Conservation (phyloP, 2,888 invertebrate genomes). For the Polydesmus complanatus region DNA sequence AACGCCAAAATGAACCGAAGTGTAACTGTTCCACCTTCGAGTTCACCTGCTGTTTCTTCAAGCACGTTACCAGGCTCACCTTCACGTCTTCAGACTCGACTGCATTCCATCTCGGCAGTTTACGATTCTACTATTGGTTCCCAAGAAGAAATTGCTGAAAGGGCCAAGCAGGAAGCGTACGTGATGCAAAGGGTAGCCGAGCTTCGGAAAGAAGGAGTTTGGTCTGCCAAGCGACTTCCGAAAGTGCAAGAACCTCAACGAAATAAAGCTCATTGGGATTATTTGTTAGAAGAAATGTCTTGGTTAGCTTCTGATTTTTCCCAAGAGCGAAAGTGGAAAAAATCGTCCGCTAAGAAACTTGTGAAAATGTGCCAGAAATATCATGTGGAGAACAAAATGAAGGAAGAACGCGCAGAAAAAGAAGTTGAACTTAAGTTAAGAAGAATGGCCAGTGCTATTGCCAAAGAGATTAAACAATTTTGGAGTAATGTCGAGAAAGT, state of each 20-base stretch:
- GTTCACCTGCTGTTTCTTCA: slow-evolving; percentile 4
- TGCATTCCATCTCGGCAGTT: slow-evolving; percentile 27
- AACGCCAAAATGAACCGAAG: not conserved
- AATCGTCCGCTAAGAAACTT: slow-evolving; percentile 84
- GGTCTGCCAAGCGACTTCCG: slow-evolving; percentile 82
- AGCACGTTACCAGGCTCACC: slow-evolving; percentile 21
- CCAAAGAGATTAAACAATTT: slow-evolving; percentile 84
- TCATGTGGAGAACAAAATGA: slow-evolving; percentile 68
- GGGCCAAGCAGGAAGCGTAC: slow-evolving; percentile 83
- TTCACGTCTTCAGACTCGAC: slow-evolving; percentile 18
- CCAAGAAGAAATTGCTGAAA: slow-evolving; percentile 66
- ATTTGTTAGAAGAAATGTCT: slow-evolving; percentile 93
- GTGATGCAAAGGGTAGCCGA: slow-evolving; percentile 85
- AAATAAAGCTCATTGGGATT: slow-evolving; percentile 95
- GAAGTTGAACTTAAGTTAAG: slow-evolving; percentile 74
- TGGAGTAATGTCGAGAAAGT: slow-evolving; percentile 95
- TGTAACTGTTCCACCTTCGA: not conserved
- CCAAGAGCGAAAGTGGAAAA: slow-evolving; percentile 96
- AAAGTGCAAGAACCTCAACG: slow-evolving; percentile 81
- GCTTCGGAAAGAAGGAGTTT: slow-evolving; percentile 83
- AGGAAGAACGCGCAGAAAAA: slow-evolving; percentile 78
- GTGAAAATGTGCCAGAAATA: slow-evolving; percentile 73
- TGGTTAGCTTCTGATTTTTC: slow-evolving; percentile 97
- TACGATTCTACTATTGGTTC: slow-evolving; percentile 32
- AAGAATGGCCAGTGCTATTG: slow-evolving; percentile 74